phyloP scores from a whole-genome alignment of 2,888 invertebrate genomes.

The Sthenelais limicola region DNA sequence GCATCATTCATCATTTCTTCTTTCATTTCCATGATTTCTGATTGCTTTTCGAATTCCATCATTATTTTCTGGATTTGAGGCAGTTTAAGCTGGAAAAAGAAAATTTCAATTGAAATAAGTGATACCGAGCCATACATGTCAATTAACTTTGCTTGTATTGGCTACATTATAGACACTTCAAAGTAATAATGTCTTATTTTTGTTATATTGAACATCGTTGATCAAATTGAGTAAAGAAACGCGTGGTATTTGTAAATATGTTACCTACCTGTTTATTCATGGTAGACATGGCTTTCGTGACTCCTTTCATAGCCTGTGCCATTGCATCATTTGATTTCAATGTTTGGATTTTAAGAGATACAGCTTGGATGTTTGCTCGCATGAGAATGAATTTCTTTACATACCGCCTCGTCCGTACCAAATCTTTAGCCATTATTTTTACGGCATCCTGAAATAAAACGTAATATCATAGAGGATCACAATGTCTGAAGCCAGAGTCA shows the following conservation, averaged over 20 bases:
- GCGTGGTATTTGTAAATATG: no score
- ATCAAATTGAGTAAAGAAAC: no score
- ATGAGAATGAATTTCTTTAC: conserved; percentile 99
- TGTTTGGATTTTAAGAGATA: conserved; percentile 95
- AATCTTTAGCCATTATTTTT: conserved; percentile 99
- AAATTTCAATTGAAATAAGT: no score
- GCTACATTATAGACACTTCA: no score
- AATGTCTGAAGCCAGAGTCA: no score
- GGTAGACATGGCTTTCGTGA: conserved; percentile 96
- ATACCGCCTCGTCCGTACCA: conserved; percentile 94
- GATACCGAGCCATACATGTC: no score
- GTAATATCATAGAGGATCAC: no score
- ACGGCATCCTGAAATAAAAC: conserved; percentile 87
- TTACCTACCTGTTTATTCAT: conserved; percentile 90
- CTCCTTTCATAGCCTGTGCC: conserved; percentile 99
- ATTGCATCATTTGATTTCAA: conserved; percentile 98
- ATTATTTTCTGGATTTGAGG: conserved; percentile 98
- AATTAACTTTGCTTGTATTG: no score
- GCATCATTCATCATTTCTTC: conserved; percentile 99
- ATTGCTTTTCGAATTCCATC: conserved; percentile 97
- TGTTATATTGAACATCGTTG: no score
- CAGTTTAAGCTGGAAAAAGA: conserved; percentile 81
- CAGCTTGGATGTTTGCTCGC: conserved; percentile 96
- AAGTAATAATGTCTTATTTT: no score
- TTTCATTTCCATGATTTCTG: conserved; percentile 99